Conservation (phyloP, 2,888 invertebrate species). For the Drosophila demipolita region DNA sequence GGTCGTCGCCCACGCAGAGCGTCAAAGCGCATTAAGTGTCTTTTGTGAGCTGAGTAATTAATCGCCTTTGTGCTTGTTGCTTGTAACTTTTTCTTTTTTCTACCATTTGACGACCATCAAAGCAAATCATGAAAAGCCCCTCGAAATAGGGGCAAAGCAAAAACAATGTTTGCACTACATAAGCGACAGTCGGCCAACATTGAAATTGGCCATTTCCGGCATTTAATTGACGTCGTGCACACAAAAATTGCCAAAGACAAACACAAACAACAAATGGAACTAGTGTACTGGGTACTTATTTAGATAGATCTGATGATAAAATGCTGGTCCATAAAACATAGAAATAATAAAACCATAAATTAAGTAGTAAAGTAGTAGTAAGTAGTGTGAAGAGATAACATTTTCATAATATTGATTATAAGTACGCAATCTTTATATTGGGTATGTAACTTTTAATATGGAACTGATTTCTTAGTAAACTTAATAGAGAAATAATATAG, state of each 20-base stretch:
- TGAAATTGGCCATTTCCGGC: slow-evolving; percentile 75
- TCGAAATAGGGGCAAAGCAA: slow-evolving; percentile 57
- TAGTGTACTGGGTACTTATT: slow-evolving; percentile 36
- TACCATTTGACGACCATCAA: slow-evolving; percentile 68
- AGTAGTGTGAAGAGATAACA: neutral
- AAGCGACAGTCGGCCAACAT: slow-evolving; percentile 59
- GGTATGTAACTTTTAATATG: neutral
- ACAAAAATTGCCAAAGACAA: slow-evolving; percentile 62
- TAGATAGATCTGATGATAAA: slow-evolving; percentile 27
- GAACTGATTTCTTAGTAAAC: neutral
- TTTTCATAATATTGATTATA: neutral
- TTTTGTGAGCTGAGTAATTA: slow-evolving; percentile 73
- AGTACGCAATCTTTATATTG: neutral
- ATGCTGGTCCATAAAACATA: slow-evolving; percentile 8
- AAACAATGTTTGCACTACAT: slow-evolving; percentile 11
- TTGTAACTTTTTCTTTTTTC: slow-evolving; percentile 6
- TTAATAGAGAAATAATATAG: neutral
- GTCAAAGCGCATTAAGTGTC: slow-evolving; percentile 69
- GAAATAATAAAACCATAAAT: neutral
- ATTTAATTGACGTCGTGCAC: slow-evolving; percentile 71
- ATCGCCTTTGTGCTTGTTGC: slow-evolving; percentile 61
- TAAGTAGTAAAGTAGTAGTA: no score
- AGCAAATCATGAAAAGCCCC: slow-evolving; percentile 73
- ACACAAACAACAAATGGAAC: slow-evolving; percentile 46
- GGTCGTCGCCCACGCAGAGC: slow-evolving; percentile 40